These are phyloP conservation scores for Pelosia muscerda DNA, from an alignment of 2,888 invertebrate genomes.

Conservation along the genomic window DNA sequence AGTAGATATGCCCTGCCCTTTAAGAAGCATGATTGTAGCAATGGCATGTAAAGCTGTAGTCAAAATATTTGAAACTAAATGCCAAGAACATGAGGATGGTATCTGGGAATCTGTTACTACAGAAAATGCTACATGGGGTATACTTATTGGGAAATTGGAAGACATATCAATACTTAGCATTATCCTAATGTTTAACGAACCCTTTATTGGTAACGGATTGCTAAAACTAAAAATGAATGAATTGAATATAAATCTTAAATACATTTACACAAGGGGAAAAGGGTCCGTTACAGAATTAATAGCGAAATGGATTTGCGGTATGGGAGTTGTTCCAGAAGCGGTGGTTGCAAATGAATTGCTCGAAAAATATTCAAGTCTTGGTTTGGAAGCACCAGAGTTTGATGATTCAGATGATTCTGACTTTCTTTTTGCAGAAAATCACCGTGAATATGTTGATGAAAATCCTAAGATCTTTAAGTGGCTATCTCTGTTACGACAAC, in stretches of 20 bases:
- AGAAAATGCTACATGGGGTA: conserved; percentile 95
- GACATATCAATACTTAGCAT: conserved; percentile 94
- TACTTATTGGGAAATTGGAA: conserved; percentile 95
- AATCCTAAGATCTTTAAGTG: conserved; percentile 87
- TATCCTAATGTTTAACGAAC: conserved; percentile 86
- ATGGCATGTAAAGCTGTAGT: conserved; percentile 93
- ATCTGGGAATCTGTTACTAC: conserved; percentile 94
- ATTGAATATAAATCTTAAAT: conserved; percentile 89
- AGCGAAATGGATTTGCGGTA: conserved; percentile 93
- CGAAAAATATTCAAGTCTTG: conserved; percentile 55
- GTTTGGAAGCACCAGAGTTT: conserved; percentile 45
- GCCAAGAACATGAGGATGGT: conserved; percentile 85
- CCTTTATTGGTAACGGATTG: conserved; percentile 71
- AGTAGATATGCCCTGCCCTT: conserved; percentile 90
- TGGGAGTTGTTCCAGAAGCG: conserved; percentile 90
- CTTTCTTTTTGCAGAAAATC: conserved; percentile 71
- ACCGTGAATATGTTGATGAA: conserved; percentile 69
- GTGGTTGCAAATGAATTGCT: conserved; percentile 85
- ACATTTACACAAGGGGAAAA: conserved; percentile 88
- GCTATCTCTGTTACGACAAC: conserved; percentile 88
- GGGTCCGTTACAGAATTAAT: conserved; percentile 96
- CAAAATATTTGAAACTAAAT: conserved; percentile 75
- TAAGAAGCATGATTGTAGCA: conserved; percentile 93
- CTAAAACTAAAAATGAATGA: conserved; percentile 86
- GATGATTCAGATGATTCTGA: conserved; percentile 65